Conservation (phyloP, 1,140 invertebrate species). For the Neoseiulus cucumeris region DNA sequence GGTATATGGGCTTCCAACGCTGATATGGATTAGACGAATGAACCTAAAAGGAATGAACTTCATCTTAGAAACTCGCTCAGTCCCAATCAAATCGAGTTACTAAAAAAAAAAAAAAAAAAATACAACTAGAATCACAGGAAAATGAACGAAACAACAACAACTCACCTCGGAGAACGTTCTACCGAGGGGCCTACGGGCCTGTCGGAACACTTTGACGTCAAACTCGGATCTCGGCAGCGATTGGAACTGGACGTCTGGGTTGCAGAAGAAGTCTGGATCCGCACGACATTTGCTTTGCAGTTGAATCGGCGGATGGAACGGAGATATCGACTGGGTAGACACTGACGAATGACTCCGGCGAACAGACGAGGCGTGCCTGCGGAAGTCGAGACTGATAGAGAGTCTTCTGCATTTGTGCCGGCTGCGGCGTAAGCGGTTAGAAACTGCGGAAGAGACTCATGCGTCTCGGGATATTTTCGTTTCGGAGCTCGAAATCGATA, state of each 20-base stretch:
- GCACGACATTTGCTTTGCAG: background rate
- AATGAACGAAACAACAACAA: background rate
- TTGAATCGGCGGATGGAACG: background rate
- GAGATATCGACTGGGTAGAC: background rate
- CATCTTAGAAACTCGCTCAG: too few relatives aligned
- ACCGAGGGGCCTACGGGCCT: background rate
- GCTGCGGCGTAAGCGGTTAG: too few relatives aligned
- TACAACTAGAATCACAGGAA: background rate
- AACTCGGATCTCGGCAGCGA: slow-evolving; percentile 6
- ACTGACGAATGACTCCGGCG: slow-evolving; percentile 4
- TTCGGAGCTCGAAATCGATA: background rate
- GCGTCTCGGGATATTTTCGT: too few relatives aligned
- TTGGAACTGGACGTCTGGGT: slow-evolving; percentile 1
- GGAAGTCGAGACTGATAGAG: background rate
- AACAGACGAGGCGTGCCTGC: background rate
- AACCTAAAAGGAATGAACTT: background rate
- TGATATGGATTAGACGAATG: background rate
- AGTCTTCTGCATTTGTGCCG: too few relatives aligned
- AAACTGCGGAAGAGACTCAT: too few relatives aligned
- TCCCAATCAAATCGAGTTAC: background rate
- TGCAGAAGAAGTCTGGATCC: slow-evolving; percentile 7
- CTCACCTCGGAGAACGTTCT: background rate
- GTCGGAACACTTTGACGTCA: background rate
- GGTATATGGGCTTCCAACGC: background rate
- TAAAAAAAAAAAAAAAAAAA: background rate